phyloP scores from a whole-genome alignment of 1,140 invertebrate genomes.

The Tetramorium alpestre region DNA sequence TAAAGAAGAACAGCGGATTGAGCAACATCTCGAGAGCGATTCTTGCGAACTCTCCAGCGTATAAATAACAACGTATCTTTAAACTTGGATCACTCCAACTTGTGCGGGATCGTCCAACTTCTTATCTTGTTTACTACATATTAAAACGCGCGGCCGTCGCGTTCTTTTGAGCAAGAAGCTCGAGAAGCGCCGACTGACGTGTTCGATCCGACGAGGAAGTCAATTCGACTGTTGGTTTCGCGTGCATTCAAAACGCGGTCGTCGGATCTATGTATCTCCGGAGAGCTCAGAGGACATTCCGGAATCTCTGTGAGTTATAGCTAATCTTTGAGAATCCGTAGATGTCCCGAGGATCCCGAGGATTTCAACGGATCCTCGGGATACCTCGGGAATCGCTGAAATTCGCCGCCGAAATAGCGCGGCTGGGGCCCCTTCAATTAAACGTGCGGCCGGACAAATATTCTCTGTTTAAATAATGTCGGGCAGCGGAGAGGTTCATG shows the following conservation, averaged over 20 bases:
- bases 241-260: background rate
- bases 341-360: background rate
- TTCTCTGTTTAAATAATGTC: background rate
- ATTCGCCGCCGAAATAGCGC: background rate
- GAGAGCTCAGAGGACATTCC: background rate
- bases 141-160: conserved; percentile 6
- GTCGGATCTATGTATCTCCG: background rate
- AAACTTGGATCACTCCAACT: conserved; percentile 65
- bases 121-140: conserved; percentile 63
- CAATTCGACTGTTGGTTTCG: conserved; percentile 8
- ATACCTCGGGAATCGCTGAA: background rate
- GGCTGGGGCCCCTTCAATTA: background rate
- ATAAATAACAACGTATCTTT: conserved; percentile 61
- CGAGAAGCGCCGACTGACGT: background rate
- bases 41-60: background rate
- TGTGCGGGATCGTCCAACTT: conserved; percentile 61
- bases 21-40: conserved; percentile 47
- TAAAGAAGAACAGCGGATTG: background rate
- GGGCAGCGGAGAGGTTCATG: background rate
- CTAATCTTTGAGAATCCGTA: background rate
- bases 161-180: conserved; percentile 33
- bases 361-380: background rate
- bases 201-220: conserved; percentile 10
- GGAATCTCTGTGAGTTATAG: background rate
- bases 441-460: background rate